Evolutionary conservation across 2,888 invertebrate genomes (phyloP), one percentile per base, ranked within the genome.

Genomic region (Ophraella communa): DNA sequence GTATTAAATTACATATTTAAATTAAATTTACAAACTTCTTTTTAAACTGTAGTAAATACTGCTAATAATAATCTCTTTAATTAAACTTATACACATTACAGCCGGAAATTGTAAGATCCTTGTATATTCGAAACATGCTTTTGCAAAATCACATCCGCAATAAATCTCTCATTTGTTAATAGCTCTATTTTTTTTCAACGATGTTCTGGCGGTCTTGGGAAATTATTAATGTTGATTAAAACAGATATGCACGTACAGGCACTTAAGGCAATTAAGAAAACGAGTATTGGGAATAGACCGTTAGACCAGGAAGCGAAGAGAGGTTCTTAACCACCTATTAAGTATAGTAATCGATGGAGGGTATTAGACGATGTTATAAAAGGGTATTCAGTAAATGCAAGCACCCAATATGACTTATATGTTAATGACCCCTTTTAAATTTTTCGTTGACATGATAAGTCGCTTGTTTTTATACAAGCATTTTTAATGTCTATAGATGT

Each of bases 181-280:
- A n/a, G n/a, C n/a, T n/a, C n/a, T n/a, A n/a, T n/a, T n/a, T 14
- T 35, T 17, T 4, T 39, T 17, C 17, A 8, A 14, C 17, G 39
- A 14, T 8, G 1, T 24, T 27, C 17, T 17, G 2, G 10, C 7
- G 24, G 10, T 20, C n/a, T 21, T 47, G 20, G n/a, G 10, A 51
- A 51, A 51, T 59, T 23, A 51, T 59, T 59, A 59, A 18, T 51
- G 51, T 42, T 51, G 56, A 55, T 62, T 47, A 39, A 55, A 49
- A 49, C 39, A 49, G 49, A 62, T 61, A 61, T 53, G 62, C 62
- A 62, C 62, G 62, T 62, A 49, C 27, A 14, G 39, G 62, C 55
- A 62, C 62, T 56, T 55, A 23, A 49, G 59, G 51, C 59, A 59
- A 59, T 59, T 35, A 59, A 59, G 59, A 51, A 59, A 55, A 49